Base-by-base conservation (phyloP, 2,888 invertebrate genomes). In the Globia sparganii region DNA sequence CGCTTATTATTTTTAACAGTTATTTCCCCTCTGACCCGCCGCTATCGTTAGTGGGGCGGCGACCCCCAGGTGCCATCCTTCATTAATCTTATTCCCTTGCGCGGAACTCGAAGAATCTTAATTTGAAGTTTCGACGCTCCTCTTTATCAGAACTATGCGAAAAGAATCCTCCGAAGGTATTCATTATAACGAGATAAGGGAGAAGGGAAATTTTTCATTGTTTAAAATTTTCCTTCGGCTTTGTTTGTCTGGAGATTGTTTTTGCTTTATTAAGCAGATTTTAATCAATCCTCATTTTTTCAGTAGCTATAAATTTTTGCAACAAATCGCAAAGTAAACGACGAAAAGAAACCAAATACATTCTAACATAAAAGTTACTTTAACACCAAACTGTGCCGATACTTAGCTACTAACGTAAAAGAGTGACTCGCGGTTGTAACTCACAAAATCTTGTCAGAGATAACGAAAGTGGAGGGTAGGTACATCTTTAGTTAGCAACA, bases 71-170 rank as follows among this genome's bases (percentile, higher is more conserved):
- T 96, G 94, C 92, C 94, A 91, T 93, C 95, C 93, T 95, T 95
- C 96, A 96, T 96, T 96, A 96, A 96, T 96, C 96, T 96, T 95
- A 93, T 94, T 94, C 94, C 94, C 93, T 89, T 89, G 90, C 90
- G 89, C 91, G 93, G 95, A 96, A 96, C 96, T 96, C 94, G 86
- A 96, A 94, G 96, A 96, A 96, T 96, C 96, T 96, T 96, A 96
- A 96, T 96, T 96, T 96, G 95, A 96, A 96, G 95, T 96, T 96
- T 95, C 94, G 92, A 93, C 94, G 95, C 94, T 94, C 93, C 94
- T 96, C 95, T 95, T 94, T 94, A 95, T 95, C 93, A 93, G 93
- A 96, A 96, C 96, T 96, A 96, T 96, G 95, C 92, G 93, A 93
- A 95, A 96, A 96, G 96, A 96, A 96, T 96, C 92, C 93, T 90